Base-by-base conservation (phyloP, 2,797 vertebrate genomes). In the Cephalopachus bancanus region DNA sequence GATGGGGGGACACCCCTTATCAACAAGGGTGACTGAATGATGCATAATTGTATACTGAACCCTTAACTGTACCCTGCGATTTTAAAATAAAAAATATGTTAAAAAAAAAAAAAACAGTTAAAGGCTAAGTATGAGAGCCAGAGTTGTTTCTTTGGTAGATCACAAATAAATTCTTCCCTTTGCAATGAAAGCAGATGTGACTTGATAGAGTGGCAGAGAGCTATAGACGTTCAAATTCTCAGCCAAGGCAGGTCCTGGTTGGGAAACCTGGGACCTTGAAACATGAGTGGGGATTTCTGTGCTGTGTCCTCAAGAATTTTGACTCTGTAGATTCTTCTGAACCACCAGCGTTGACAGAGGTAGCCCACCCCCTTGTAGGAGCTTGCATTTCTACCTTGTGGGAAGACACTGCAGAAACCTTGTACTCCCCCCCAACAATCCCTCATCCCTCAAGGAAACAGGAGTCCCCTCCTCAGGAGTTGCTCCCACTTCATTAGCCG, bases 161-260 rank as follows among this genome's bases (percentile, higher is more conserved):
- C 11, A 44, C 20, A 55, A 85, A 92, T 28, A 89, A 89, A 92
- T 72, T 44, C n/a, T 89, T 37, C 49, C 24, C 24, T 76, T 93
- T 81, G 74, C 79, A 65, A 15, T 92, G 75, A 81, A 30, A 89
- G 74, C 71, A 72, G 64, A 83, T 22, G 9, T 22, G n/a, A 16
- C 49, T 79, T 53, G 51, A 33, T 10, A 59, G 79, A 65, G 7
- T 22, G 55, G 37, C 57, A 9, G 65, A 87, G 51, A 33, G 30
- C 10, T 3, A 1, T 51, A 7, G 0, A 60, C 10, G 14, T 33
- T 91, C 9, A 62, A 44, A 10, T 74, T 19, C 22, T 44, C 22
- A 20, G 16, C 64, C 76, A 17, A 88, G 24, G 20, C 51, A 85
- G 22, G 19, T 67, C 72, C 74, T 65, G 19, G 30, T 60, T 94